Conservation (phyloP, 2,888 invertebrate species). For the Folsomia manolachei region DNA sequence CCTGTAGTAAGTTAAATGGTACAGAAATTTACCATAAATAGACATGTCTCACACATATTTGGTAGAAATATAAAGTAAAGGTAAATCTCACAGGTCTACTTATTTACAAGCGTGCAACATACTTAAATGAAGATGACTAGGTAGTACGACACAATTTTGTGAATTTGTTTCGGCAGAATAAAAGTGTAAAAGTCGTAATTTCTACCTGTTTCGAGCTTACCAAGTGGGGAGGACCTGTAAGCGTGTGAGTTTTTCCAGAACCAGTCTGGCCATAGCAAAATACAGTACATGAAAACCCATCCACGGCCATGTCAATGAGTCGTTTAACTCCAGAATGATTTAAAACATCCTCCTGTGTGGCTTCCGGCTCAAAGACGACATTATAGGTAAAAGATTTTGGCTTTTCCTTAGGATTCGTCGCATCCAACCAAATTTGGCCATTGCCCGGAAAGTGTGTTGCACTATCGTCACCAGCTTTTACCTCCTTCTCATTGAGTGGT, state of each 20-base stretch:
- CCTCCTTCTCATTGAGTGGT: conserved; percentile 74
- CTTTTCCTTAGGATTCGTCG: conserved; percentile 58
- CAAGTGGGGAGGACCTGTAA: conserved; percentile 85
- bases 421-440: conserved; percentile 68
- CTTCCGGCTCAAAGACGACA: conserved; percentile 88
- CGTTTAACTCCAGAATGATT: conserved; percentile 87
- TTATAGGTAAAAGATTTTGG: conserved; percentile 89
- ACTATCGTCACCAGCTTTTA: conserved; percentile 65
- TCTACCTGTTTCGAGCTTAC: not conserved
- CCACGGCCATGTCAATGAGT: conserved; percentile 88
- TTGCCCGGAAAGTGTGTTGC: conserved; percentile 82
- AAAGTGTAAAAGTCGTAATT: too few relatives aligned
- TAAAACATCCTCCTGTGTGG: conserved; percentile 77
- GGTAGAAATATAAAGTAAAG: too few relatives aligned
- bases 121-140: too few relatives aligned
- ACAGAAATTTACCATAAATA: too few relatives aligned
- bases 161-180: too few relatives aligned
- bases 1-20: too few relatives aligned
- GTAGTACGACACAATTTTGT: too few relatives aligned
- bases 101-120: too few relatives aligned
- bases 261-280: conserved; percentile 97
- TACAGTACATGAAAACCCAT: conserved; percentile 89
- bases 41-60: too few relatives aligned
- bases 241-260: conserved; percentile 92
- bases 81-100: too few relatives aligned